phyloP scores from a whole-genome alignment of 1,140 invertebrate genomes.

The Bathynomus jamesi region DNA sequence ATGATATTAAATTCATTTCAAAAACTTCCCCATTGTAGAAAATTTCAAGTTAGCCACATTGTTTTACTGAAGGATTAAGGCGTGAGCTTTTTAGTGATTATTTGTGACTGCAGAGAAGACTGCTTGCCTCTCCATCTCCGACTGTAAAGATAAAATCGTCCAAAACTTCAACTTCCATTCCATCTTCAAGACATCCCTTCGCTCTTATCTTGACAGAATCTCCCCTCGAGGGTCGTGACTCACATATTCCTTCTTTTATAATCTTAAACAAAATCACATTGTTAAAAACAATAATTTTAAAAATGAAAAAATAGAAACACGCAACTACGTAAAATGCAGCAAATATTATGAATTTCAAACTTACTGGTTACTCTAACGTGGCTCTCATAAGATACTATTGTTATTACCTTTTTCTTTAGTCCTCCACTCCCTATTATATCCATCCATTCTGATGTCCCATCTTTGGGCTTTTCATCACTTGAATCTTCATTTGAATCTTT shows the following conservation, averaged over 20 bases:
- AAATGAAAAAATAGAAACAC: no score
- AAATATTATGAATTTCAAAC: no score
- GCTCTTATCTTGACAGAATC: not conserved
- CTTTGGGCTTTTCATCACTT: no score
- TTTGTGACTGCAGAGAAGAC: not conserved
- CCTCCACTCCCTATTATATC: conserved; percentile 8
- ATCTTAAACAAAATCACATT: no score
- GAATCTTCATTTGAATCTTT: no score
- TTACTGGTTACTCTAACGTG: no score
- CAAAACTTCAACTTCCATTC: conserved; percentile 13
- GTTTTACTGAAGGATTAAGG: not conserved
- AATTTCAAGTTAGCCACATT: no score
- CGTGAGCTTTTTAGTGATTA: not conserved
- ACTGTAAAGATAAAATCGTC: conserved; percentile 21
- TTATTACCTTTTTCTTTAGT: conserved; percentile 6
- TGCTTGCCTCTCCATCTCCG: conserved; percentile 23
- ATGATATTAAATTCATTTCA: no score
- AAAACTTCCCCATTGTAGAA: no score
- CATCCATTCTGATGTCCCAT: no score
- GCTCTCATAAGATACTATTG: not conserved
- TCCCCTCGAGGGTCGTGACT: not conserved
- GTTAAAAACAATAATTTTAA: no score
- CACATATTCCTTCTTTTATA: not conserved
- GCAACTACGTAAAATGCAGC: no score
- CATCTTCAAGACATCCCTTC: not conserved